These are phyloP conservation scores for Acrobeloides nanus DNA, from an alignment of 2,888 invertebrate species.

Conservation along the genomic window DNA sequence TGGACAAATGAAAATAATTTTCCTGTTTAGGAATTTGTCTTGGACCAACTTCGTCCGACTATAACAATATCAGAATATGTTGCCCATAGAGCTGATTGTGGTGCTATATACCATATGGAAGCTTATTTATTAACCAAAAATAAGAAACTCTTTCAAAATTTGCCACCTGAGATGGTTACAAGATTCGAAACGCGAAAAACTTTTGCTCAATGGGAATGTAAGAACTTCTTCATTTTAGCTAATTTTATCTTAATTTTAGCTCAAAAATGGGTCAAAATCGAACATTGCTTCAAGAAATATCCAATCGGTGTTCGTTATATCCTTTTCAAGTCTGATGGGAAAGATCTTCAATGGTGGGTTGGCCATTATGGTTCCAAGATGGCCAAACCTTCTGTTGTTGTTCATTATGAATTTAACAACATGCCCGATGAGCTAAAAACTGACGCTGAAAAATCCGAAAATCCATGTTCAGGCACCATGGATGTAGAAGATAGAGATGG, in stretches of 20 bases:
- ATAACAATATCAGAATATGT: constrained; percentile 59
- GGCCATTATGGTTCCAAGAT: constrained; percentile 65
- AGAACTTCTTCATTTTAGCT: neutral
- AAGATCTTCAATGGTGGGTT: constrained; percentile 63
- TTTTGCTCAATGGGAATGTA: constrained; percentile 5
- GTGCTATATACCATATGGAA: constrained; percentile 55
- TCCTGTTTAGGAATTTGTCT: no score
- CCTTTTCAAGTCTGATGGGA: constrained; percentile 61
- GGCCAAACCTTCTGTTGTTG: no score
- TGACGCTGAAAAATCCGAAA: no score
- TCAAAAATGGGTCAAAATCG: constrained; percentile 55
- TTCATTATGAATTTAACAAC: no score
- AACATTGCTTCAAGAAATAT: constrained; percentile 59
- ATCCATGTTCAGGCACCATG: no score
- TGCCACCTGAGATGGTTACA: no score
- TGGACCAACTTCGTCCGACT: constrained; percentile 60
- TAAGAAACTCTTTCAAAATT: no score
- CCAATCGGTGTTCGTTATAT: constrained; percentile 59
- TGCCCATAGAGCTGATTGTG: constrained; percentile 59
- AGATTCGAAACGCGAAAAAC: neutral
- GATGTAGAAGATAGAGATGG: no score
- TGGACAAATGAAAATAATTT: no score
- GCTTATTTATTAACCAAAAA: no score
- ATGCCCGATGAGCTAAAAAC: no score
- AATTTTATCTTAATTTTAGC: constrained; percentile 40